Percentiles rank a stretch among this genome's conserved stretches.
These are phyloP conservation scores for Thereva nobilitata DNA, from an alignment of 2,888 invertebrate species.

Conservation along the genomic window DNA sequence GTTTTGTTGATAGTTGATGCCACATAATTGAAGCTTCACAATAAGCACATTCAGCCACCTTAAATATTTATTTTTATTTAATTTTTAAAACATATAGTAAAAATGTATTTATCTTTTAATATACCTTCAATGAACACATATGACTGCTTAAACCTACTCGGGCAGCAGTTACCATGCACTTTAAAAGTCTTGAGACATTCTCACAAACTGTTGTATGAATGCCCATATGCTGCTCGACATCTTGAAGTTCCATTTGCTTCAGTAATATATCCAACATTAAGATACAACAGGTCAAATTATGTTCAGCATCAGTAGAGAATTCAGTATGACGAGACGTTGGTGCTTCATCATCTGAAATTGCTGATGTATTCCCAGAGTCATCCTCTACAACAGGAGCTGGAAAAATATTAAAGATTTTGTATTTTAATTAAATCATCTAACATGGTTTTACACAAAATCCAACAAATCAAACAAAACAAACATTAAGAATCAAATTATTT, in stretches of 20 bases:
- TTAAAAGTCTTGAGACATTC: slow-evolving; percentile 73
- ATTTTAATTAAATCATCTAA: too few relatives aligned
- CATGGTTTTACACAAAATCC: too few relatives aligned
- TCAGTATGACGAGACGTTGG: slow-evolving; percentile 66
- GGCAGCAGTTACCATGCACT: slow-evolving; percentile 74
- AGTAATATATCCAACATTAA: slow-evolving; percentile 93
- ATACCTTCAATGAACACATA: slow-evolving; percentile 61
- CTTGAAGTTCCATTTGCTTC: slow-evolving; percentile 91
- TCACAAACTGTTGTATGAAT: slow-evolving; percentile 74
- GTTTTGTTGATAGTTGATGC: slow-evolving; percentile 85
- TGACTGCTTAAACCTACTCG: slow-evolving; percentile 70
- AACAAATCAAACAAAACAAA: too few relatives aligned
- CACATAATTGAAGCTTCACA: slow-evolving; percentile 94
- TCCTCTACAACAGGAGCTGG: slow-evolving; percentile 70
- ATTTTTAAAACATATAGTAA: background rate
- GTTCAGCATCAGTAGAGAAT: slow-evolving; percentile 71
- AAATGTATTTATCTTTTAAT: background rate
- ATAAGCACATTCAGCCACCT: slow-evolving; percentile 76
- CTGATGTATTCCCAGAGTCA: slow-evolving; percentile 70
- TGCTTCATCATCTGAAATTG: slow-evolving; percentile 71
- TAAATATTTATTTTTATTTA: slow-evolving; percentile 1
- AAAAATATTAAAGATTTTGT: background rate
- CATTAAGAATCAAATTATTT: too few relatives aligned
- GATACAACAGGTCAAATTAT: slow-evolving; percentile 92
- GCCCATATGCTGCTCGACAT: slow-evolving; percentile 79